A percentile compares a stretch with the other conserved stretches of the same genome.
Evolutionary conservation across 2,888 invertebrate genomes (phyloP).

Genomic region (Ceraclea dissimilis): DNA sequence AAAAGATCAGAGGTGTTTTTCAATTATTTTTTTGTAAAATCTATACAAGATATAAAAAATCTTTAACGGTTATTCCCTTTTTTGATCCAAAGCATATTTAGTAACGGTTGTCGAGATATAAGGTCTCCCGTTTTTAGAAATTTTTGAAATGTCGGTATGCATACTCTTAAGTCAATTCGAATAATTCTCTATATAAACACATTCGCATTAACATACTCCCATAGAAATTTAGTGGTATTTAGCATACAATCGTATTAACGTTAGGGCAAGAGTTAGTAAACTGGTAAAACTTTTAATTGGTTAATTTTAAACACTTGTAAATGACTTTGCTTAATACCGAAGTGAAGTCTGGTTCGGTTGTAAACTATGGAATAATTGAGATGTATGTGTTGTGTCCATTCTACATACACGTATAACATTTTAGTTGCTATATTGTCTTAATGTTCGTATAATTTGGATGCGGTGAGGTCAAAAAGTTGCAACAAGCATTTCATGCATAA

Average conservation of each 20-base stretch:
- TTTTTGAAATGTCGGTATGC: too few relatives aligned
- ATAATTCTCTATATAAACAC: not conserved
- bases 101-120: too few relatives aligned
- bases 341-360: constrained; percentile 16
- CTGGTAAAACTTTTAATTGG: constrained; percentile 14
- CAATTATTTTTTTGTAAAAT: too few relatives aligned
- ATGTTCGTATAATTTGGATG: not conserved
- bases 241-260: not conserved
- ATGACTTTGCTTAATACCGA: constrained; percentile 14
- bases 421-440: not conserved
- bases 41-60: too few relatives aligned
- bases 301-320: constrained; percentile 23
- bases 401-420: constrained; percentile 6
- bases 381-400: constrained; percentile 23
- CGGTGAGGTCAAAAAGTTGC: not conserved
- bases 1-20: too few relatives aligned
- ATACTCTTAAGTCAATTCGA: not conserved
- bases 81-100: too few relatives aligned
- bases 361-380: constrained; percentile 25
- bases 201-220: not conserved
- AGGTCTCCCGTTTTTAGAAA: too few relatives aligned
- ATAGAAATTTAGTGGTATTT: not conserved
- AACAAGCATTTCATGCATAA: not conserved
- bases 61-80: too few relatives aligned
- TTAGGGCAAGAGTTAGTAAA: not conserved